Evolutionary conservation across 2,113 vertebrate species (phyloP).

Genomic region (Seriola rivoliana): DNA sequence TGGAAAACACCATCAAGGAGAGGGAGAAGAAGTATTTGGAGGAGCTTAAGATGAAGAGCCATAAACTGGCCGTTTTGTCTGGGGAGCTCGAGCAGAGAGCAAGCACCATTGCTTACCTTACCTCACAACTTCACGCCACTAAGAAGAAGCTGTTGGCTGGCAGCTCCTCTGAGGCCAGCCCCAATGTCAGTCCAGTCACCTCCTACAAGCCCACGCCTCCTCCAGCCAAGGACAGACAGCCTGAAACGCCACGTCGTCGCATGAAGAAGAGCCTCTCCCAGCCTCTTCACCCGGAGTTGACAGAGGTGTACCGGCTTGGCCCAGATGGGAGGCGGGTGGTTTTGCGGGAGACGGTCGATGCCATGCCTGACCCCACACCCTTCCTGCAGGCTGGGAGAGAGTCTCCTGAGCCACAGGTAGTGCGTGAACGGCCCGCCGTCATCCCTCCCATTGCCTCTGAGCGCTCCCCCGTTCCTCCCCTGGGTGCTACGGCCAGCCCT

Average conservation of each 20-base stretch:
- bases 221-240: slow-evolving; percentile 82
- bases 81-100: slow-evolving; percentile 97
- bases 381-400: slow-evolving; percentile 89
- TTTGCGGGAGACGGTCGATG: slow-evolving; percentile 90
- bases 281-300: slow-evolving; percentile 93
- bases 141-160: slow-evolving; percentile 91
- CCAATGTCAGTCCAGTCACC: slow-evolving; percentile 87
- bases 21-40: slow-evolving; percentile 96
- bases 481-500: slow-evolving; percentile 81
- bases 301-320: slow-evolving; percentile 93
- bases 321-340: slow-evolving; percentile 90
- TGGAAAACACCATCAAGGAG: slow-evolving; percentile 95
- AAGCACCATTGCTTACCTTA: slow-evolving; percentile 95
- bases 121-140: slow-evolving; percentile 94
- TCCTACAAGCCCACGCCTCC: slow-evolving; percentile 91
- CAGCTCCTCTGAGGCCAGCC: slow-evolving; percentile 88
- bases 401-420: slow-evolving; percentile 86
- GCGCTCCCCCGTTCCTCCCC: slow-evolving; percentile 66
- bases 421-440: slow-evolving; percentile 91
- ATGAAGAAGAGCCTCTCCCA: slow-evolving; percentile 98
- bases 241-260: slow-evolving; percentile 88
- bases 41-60: slow-evolving; percentile 97
- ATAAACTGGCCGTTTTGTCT: slow-evolving; percentile 92
- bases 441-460: slow-evolving; percentile 93
- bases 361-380: slow-evolving; percentile 97